A percentile compares a stretch with the other conserved stretches of the same genome.
Evolutionary conservation across 1,140 invertebrate species (phyloP).

Genomic region (Eurosta solidaginis): DNA sequence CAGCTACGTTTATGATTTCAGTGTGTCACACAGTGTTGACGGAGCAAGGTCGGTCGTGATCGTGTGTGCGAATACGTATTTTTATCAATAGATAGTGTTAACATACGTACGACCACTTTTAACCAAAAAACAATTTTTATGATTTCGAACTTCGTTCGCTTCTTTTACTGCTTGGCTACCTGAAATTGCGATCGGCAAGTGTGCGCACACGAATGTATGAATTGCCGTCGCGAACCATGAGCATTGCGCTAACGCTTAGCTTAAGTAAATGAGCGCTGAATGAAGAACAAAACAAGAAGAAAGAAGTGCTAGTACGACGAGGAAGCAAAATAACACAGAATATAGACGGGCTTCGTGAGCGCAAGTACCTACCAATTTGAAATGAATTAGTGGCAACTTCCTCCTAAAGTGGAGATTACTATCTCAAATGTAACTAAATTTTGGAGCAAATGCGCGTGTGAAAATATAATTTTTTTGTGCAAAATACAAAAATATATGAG

Average conservation of each 20-base stretch:
- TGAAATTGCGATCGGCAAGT: background rate
- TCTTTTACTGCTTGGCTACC: background rate
- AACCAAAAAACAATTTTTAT: too few species aligned
- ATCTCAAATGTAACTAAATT: too few species aligned
- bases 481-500: too few species aligned
- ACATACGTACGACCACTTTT: too few species aligned
- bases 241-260: background rate
- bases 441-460: too few species aligned
- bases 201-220: background rate
- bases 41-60: conserved; percentile 34
- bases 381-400: too few species aligned
- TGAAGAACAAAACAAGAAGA: background rate
- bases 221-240: conserved; percentile 1
- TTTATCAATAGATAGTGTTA: too few species aligned
- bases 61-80: too few species aligned
- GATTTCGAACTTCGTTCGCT: background rate
- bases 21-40: conserved; percentile 39
- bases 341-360: background rate
- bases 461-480: too few species aligned
- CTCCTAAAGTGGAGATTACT: too few species aligned
- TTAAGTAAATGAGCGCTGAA: background rate
- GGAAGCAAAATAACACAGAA: too few species aligned
- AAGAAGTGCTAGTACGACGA: background rate
- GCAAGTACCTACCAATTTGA: conserved; percentile 6
- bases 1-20: conserved; percentile 29